A percentile compares a stretch with the other conserved stretches of the same genome.
Conservation (phyloP, 2,888 invertebrate species). For the Smittia aterrima region DNA sequence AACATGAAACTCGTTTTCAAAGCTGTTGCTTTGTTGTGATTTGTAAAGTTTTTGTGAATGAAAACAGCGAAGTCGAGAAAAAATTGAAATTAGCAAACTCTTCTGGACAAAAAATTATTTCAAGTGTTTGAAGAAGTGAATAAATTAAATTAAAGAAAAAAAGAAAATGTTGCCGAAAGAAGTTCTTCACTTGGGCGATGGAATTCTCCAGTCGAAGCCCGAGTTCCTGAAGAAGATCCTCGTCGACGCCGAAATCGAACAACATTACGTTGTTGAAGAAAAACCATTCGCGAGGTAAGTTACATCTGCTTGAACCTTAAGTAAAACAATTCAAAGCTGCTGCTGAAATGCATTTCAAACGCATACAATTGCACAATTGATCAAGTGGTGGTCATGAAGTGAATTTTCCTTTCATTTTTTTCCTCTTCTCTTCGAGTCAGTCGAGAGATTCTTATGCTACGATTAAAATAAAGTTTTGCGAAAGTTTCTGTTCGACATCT, state of each 20-base stretch:
- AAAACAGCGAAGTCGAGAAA: not conserved
- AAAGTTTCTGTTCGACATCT: not conserved
- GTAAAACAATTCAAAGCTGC: not conserved
- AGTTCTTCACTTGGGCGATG: slow-evolving; percentile 16
- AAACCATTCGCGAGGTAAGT: slow-evolving; percentile 24
- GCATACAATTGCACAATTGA: not conserved
- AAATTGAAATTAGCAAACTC: not conserved
- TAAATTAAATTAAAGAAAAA: not conserved
- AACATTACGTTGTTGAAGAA: slow-evolving; percentile 10
- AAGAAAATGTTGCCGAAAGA: slow-evolving; percentile 15
- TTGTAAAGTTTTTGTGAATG: not conserved
- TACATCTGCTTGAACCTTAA: not conserved
- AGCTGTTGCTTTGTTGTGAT: not conserved
- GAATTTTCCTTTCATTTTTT: slow-evolving; percentile 23
- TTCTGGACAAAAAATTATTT: not conserved
- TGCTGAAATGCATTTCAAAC: not conserved
- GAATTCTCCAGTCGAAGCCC: not conserved
- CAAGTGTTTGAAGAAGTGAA: not conserved
- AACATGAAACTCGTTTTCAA: slow-evolving; percentile 31
- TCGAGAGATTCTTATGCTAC: not conserved
- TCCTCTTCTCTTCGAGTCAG: not conserved
- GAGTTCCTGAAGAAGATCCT: slow-evolving; percentile 20
- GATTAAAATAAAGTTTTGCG: not conserved
- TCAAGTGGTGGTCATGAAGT: not conserved
- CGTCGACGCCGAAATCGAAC: not conserved